Percentiles rank a stretch among this genome's conserved stretches.
Evolutionary conservation across 1,140 invertebrate species (phyloP).

Genomic region (Scaptomyza pallida): DNA sequence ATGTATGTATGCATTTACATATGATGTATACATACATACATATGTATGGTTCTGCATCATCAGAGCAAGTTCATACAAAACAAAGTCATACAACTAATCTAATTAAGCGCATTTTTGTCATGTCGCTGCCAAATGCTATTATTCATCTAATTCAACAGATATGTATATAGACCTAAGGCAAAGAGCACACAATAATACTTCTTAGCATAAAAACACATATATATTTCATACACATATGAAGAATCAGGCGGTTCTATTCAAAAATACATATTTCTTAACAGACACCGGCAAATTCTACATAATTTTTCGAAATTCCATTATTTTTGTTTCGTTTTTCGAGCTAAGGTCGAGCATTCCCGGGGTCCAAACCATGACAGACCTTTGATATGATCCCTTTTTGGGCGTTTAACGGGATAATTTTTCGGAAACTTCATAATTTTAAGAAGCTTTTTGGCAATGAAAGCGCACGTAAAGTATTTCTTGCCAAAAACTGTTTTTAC

Average conservation of each 20-base stretch:
- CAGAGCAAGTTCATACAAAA: constrained; percentile 51
- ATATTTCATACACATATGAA: constrained; percentile 20
- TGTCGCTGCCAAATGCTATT: constrained; percentile 58
- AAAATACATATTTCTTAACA: constrained; percentile 18
- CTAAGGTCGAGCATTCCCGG: constrained; percentile 13
- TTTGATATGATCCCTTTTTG: background rate
- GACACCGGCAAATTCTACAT: constrained; percentile 33
- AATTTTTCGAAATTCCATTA: constrained; percentile 66
- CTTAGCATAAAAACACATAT: constrained; percentile 14
- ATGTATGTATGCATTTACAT: background rate
- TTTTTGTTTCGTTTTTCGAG: constrained; percentile 45
- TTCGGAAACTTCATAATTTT: background rate
- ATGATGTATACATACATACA: too few relatives aligned
- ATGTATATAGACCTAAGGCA: constrained; percentile 15
- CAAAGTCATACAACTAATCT: constrained; percentile 59
- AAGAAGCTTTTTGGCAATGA: background rate
- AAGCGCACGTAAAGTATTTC: too few relatives aligned
- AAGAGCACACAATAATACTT: constrained; percentile 9
- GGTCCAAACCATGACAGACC: background rate
- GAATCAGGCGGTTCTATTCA: constrained; percentile 40
- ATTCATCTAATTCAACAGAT: constrained; percentile 52
- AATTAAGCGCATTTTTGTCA: constrained; percentile 61
- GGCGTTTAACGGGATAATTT: background rate
- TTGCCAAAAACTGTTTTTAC: too few relatives aligned
- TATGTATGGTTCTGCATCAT: constrained; percentile 37